Percentiles rank a stretch among this genome's conserved stretches.
phyloP scores from a whole-genome alignment of 2,113 vertebrate genomes.

The Neoarius graeffei region DNA sequence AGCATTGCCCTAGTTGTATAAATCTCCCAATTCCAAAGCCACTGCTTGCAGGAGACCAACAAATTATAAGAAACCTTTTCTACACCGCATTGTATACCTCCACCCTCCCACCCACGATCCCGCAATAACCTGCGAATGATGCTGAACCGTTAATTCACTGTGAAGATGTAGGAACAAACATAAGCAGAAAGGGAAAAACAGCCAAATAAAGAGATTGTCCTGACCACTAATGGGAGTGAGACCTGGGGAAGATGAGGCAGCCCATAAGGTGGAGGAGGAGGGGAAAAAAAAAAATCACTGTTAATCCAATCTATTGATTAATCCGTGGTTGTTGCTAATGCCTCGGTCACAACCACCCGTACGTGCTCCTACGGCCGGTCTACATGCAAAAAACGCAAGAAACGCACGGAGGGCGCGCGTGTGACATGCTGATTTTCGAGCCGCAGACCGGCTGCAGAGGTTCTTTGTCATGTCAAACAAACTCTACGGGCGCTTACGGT shows the following conservation, averaged over 20 bases:
- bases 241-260: conserved; percentile 57
- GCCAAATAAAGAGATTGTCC: conserved; percentile 47
- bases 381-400: too few relatives aligned
- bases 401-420: too few relatives aligned
- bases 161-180: conserved; percentile 31
- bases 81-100: not conserved
- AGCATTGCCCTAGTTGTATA: conserved; percentile 55
- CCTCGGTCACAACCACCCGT: too few relatives aligned
- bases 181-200: not conserved
- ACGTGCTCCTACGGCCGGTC: too few relatives aligned
- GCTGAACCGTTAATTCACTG: conserved; percentile 66
- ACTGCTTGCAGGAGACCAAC: too few relatives aligned
- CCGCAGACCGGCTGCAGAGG: too few relatives aligned
- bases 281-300: conserved; percentile 64
- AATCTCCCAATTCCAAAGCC: conserved; percentile 39
- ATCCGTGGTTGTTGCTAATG: conserved; percentile 73
- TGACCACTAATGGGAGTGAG: conserved; percentile 50
- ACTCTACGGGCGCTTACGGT: too few relatives aligned
- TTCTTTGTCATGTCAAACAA: too few relatives aligned
- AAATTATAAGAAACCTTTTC: not conserved
- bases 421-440: too few relatives aligned
- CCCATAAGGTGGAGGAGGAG: conserved; percentile 34
- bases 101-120: not conserved
- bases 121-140: conserved; percentile 65
- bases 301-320: conserved; percentile 89